These are phyloP conservation scores for Callorhinus ursinus DNA, from an alignment of 2,113 vertebrate species.

Conservation along the genomic window DNA sequence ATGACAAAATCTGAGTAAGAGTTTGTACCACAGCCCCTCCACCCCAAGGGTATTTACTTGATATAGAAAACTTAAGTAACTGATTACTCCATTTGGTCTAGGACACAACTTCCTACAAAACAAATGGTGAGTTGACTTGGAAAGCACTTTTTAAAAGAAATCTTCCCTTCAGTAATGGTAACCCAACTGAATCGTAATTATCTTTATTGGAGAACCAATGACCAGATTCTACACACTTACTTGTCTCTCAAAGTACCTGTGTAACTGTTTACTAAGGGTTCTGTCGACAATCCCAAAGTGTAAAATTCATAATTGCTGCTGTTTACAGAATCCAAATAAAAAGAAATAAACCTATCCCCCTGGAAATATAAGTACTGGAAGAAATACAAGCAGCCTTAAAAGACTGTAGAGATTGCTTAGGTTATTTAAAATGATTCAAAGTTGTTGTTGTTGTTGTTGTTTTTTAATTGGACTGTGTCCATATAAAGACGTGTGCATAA, in stretches of 20 bases:
- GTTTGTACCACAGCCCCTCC: neutral
- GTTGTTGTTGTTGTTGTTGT: neutral
- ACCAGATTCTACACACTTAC: slow-evolving; percentile 26
- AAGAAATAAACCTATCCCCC: slow-evolving; percentile 53
- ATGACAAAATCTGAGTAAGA: slow-evolving; percentile 62
- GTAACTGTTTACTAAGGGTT: slow-evolving; percentile 16
- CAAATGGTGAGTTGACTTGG: neutral
- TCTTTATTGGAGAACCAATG: neutral
- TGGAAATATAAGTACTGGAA: slow-evolving; percentile 1
- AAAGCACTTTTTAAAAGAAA: neutral
- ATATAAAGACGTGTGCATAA: neutral
- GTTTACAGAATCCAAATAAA: slow-evolving; percentile 17
- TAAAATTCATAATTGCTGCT: neutral
- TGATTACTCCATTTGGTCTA: neutral
- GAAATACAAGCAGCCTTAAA: neutral
- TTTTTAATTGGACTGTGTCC: neutral
- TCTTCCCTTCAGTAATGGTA: neutral
- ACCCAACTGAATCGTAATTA: neutral
- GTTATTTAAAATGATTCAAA: slow-evolving; percentile 1
- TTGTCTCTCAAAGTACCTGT: neutral
- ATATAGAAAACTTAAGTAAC: neutral
- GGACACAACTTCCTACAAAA: neutral
- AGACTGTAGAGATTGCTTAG: neutral
- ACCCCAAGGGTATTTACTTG: neutral
- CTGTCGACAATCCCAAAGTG: neutral